Evolutionary conservation across 2,888 invertebrate genomes (phyloP), one percentile per base, ranked within the genome.

Genomic region (Loripinus fragilis): DNA sequence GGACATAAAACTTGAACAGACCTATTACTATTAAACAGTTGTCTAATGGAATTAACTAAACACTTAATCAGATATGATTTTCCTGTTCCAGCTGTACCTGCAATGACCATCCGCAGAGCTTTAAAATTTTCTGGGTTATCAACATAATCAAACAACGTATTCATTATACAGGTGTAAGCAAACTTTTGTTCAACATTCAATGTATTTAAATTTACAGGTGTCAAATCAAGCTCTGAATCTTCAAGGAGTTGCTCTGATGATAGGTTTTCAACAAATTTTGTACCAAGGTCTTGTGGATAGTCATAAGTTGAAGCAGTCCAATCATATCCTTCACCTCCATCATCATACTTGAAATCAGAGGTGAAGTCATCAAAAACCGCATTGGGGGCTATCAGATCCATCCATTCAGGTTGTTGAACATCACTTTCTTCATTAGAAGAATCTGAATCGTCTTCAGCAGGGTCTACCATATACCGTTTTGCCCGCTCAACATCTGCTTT

Each of bases 1-100:
- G 85, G 86, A 68, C 85, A 85, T 17, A 85, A 3, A 28, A 84
- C 80, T 72, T 85, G 86, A 5, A 80, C 83, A 50, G 74, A 48
- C 48, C 74, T 81, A 38, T 81, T 81, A 12, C 42, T 60, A 3
- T 73, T 30, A 66, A 82, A 85, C 50, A 76, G 15, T 10, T 65
- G 15, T 50, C 75, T 50, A 8, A 79, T 76, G 28, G 82, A 73
- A 68, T 76, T 74, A 1, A 85, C 76, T 15, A 85, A 35, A 73
- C 83, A 85, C 64, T 85, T 81, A 12, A 85, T 83, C n/a, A 85
- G 45, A 41, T n/a, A 81, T 10, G 48, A 48, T 68, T 83, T 85
- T 5, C 85, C 83, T 30, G 81, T 82, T n/a, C n/a, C n/a, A 17
- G 80, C 85, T 52, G 80, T 82, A 8, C 85, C 85, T 64, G 78